These are phyloP conservation scores for Achatina immaculata DNA, from an alignment of 1,140 invertebrate species.

Conservation along the genomic window DNA sequence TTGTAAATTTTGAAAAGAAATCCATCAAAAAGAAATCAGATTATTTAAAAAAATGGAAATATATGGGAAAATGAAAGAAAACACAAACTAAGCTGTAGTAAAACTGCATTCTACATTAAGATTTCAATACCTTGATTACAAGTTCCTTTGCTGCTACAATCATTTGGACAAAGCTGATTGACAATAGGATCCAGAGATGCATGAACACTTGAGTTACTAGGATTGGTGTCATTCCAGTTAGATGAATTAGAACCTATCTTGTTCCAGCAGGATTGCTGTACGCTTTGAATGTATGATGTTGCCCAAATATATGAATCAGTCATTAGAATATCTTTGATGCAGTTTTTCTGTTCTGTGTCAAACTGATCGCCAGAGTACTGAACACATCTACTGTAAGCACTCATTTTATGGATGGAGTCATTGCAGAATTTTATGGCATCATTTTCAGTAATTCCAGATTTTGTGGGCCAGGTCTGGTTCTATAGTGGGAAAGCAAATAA, in stretches of 20 bases:
- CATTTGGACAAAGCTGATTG: conserved; percentile 42
- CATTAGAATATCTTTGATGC: conserved; percentile 46
- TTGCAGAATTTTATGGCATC: conserved; percentile 40
- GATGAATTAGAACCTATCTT: conserved; percentile 34
- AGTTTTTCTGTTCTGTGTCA: conserved; percentile 39
- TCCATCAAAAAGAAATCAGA: too few species aligned
- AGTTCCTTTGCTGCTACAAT: conserved; percentile 42
- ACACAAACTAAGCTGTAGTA: too few species aligned
- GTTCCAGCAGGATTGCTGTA: conserved; percentile 43
- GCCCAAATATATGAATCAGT: conserved; percentile 41
- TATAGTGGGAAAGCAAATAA: conserved; percentile 4
- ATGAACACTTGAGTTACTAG: not conserved
- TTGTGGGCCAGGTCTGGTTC: conserved; percentile 40
- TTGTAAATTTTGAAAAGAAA: too few species aligned
- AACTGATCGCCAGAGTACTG: conserved; percentile 35
- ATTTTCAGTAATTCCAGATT: conserved; percentile 36
- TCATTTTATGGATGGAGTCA: conserved; percentile 19
- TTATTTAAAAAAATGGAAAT: too few species aligned
- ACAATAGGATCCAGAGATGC: conserved; percentile 27
- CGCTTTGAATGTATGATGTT: conserved; percentile 17
- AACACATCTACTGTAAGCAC: conserved; percentile 36
- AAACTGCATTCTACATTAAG: too few species aligned
- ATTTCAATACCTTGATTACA: conserved; percentile 46
- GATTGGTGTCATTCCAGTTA: conserved; percentile 40
- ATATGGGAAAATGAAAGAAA: too few species aligned